These are phyloP conservation scores for Sinotaia quadrata DNA, from an alignment of 2,888 invertebrate genomes.

Conservation along the genomic window DNA sequence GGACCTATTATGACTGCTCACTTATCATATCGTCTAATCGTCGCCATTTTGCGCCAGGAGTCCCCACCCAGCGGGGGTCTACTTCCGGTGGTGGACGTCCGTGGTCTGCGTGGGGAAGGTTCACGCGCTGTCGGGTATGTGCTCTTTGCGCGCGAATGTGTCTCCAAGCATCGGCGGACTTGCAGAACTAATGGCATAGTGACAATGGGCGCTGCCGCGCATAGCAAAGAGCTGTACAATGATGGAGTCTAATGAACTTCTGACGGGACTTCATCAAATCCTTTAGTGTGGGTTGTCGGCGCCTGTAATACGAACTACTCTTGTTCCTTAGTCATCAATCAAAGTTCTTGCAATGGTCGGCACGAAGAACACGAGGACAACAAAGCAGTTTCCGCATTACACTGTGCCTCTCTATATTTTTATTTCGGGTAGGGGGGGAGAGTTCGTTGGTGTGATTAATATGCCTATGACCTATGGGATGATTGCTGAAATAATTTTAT, in stretches of 20 bases:
- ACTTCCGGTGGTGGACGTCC: constrained; percentile 16
- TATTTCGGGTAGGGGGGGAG: too few relatives aligned
- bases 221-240: background rate
- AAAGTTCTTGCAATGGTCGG: too few relatives aligned
- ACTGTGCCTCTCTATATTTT: too few relatives aligned
- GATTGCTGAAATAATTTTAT: too few relatives aligned
- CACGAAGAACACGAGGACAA: too few relatives aligned
- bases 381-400: too few relatives aligned
- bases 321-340: too few relatives aligned
- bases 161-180: background rate
- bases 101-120: background rate
- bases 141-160: background rate
- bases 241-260: constrained; percentile 10
- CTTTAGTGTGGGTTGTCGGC: background rate
- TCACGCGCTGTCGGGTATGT: background rate
- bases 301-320: too few relatives aligned
- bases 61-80: constrained; percentile 4
- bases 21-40: constrained; percentile 26
- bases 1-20: constrained; percentile 31
- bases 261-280: background rate
- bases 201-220: constrained; percentile 10
- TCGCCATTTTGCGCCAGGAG: constrained; percentile 6
- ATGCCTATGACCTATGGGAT: too few relatives aligned
- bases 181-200: constrained; percentile 5
- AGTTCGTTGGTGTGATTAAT: too few relatives aligned